These are phyloP conservation scores for Bursaphelenchus mucronatus DNA, from an alignment of 1,140 invertebrate genomes.

Conservation along the genomic window DNA sequence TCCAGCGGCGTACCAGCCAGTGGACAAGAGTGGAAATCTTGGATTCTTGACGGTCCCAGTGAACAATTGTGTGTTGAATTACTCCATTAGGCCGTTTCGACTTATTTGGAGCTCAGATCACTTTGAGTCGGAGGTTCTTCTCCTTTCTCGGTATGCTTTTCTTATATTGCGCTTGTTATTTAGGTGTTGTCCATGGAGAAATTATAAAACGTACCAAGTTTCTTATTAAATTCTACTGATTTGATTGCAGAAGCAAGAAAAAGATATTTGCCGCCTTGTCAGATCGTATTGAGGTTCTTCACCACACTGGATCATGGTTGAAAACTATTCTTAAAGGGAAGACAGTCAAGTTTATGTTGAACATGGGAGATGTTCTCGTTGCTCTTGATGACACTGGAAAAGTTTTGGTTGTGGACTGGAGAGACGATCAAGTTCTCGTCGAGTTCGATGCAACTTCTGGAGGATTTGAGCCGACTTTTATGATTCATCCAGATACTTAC, in stretches of 20 bases:
- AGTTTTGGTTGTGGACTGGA: conserved; percentile 6
- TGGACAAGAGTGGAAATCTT: conserved; percentile 6
- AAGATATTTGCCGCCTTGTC: conserved; percentile 6
- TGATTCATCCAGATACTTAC: conserved; percentile 24
- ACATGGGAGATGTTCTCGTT: conserved; percentile 17
- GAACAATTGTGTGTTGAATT: conserved; percentile 16
- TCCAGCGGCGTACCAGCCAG: not conserved
- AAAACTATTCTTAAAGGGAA: conserved; percentile 2
- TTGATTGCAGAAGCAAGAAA: conserved; percentile 2
- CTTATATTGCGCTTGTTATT: too few species aligned
- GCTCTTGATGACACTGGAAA: conserved; percentile 4
- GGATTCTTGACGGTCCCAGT: conserved; percentile 9
- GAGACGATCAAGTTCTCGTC: not conserved
- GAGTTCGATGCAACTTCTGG: conserved; percentile 13
- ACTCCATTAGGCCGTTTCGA: conserved; percentile 6
- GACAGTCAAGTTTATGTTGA: conserved; percentile 8
- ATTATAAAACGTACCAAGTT: too few species aligned
- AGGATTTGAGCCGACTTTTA: not conserved
- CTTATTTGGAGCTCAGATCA: conserved; percentile 10
- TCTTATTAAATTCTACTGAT: too few species aligned
- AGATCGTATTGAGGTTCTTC: conserved; percentile 5
- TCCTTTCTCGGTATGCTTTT: not conserved
- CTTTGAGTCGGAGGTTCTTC: not conserved
- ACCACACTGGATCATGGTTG: conserved; percentile 5
- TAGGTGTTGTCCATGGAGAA: too few species aligned